Conservation (phyloP, 2,888 invertebrate species). For the Apotomis capreana region DNA sequence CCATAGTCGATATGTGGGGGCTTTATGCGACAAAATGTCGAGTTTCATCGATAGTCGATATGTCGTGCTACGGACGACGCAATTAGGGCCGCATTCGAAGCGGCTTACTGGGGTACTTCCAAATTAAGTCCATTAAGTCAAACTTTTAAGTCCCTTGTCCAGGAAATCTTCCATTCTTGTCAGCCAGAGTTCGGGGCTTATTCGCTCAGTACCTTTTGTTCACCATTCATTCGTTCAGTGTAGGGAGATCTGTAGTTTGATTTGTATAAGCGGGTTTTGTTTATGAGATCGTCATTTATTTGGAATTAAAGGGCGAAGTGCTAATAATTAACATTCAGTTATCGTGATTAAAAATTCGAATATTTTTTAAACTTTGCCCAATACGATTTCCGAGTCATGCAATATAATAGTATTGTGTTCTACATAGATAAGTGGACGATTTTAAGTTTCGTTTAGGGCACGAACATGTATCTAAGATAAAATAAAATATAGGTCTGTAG, state of each 20-base stretch:
- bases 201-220: conserved; percentile 79
- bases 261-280: conserved; percentile 49
- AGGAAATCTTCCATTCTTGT: conserved; percentile 81
- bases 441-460: too few relatives aligned
- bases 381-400: too few relatives aligned
- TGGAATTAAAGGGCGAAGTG: conserved; percentile 1
- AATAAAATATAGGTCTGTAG: too few relatives aligned
- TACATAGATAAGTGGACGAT: too few relatives aligned
- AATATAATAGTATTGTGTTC: too few relatives aligned
- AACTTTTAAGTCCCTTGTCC: conserved; percentile 81
- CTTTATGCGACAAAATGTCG: neutral
- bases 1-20: neutral
- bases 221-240: conserved; percentile 49
- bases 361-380: too few relatives aligned
- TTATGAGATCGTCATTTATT: conserved; percentile 45
- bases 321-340: too few relatives aligned
- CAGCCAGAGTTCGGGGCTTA: conserved; percentile 76
- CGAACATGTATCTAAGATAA: too few relatives aligned
- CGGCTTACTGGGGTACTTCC: conserved; percentile 77
- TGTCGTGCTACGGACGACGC: conserved; percentile 53
- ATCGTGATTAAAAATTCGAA: too few relatives aligned
- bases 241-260: conserved; percentile 33
- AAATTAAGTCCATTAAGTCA: conserved; percentile 82
- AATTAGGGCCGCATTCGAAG: conserved; percentile 63
- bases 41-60: conserved; percentile 61